Evolutionary conservation across 2,888 invertebrate genomes (phyloP).

Genomic region (Crematogaster levior): DNA sequence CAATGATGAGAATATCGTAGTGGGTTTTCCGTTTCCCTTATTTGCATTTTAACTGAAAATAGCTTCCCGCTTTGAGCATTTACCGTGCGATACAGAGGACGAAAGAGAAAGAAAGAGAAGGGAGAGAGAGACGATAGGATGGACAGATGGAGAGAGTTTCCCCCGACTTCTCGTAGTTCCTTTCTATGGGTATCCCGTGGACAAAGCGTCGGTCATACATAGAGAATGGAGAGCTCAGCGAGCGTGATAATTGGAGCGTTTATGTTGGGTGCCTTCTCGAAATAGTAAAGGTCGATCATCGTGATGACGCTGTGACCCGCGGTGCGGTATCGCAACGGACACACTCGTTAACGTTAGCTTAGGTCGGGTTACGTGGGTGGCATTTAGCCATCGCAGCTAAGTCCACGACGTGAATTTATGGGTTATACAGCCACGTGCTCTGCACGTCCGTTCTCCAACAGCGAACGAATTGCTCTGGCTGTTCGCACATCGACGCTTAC

Average conservation of each 20-base stretch:
- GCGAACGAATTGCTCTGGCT: slow-evolving; percentile 5
- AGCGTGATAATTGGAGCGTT: slow-evolving; percentile 51
- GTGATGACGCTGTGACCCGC: slow-evolving; percentile 16
- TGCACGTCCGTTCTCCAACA: neutral
- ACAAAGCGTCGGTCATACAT: slow-evolving; percentile 43
- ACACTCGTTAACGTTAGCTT: slow-evolving; percentile 61
- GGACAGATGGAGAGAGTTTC: neutral
- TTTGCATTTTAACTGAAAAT: slow-evolving; percentile 40
- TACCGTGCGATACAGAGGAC: neutral
- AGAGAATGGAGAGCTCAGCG: slow-evolving; percentile 14
- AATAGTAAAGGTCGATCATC: slow-evolving; percentile 48
- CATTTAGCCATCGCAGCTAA: slow-evolving; percentile 64
- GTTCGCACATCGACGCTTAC: slow-evolving; percentile 14
- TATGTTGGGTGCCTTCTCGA: slow-evolving; percentile 35
- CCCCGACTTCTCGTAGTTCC: neutral
- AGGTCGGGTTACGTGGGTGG: slow-evolving; percentile 65
- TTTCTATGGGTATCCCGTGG: slow-evolving; percentile 26
- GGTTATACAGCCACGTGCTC: neutral
- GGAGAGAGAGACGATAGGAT: neutral
- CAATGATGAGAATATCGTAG: neutral
- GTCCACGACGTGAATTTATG: slow-evolving; percentile 57
- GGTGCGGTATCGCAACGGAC: slow-evolving; percentile 29
- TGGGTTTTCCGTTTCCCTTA: slow-evolving; percentile 10
- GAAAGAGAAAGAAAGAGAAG: neutral
- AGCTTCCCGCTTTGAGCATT: slow-evolving; percentile 29